Conservation (phyloP, 2,888 invertebrate species). For the Empis livida region DNA sequence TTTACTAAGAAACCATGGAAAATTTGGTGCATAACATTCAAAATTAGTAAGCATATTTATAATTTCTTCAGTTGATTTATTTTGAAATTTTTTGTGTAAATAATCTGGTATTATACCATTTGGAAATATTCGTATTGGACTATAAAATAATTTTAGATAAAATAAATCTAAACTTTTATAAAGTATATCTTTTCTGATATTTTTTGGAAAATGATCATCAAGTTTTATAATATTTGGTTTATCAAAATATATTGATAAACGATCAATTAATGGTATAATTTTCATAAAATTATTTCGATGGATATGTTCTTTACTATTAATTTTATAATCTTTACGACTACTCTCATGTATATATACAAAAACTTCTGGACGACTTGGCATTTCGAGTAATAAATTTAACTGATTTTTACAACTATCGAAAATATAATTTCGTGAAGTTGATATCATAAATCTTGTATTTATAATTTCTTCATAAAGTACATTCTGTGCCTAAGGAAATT, state of each 20-base stretch:
- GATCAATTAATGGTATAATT: too few relatives aligned
- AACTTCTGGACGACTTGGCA: too few relatives aligned
- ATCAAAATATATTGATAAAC: too few relatives aligned
- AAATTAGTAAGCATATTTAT: conserved; percentile 23
- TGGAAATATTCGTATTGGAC: conserved; percentile 24
- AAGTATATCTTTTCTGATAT: neutral
- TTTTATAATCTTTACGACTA: too few relatives aligned
- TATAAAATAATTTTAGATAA: conserved; percentile 22
- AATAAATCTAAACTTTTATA: neutral
- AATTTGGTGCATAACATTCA: conserved; percentile 24
- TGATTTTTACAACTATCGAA: conserved; percentile 8
- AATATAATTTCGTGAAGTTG: conserved; percentile 6
- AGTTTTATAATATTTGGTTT: conserved; percentile 14
- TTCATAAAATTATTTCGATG: too few relatives aligned
- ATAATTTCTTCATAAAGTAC: conserved; percentile 14
- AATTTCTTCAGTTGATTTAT: conserved; percentile 18
- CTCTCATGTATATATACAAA: too few relatives aligned
- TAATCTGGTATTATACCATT: neutral
- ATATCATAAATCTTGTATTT: conserved; percentile 1
- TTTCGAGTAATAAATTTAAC: conserved; percentile 1
- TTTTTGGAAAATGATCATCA: conserved; percentile 33
- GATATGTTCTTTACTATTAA: too few relatives aligned
- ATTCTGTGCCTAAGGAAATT: too few relatives aligned
- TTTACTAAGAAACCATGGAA: conserved; percentile 40
- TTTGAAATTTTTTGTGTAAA: conserved; percentile 10